Percentiles rank a stretch among this genome's conserved stretches.
Evolutionary conservation across 2,888 invertebrate species (phyloP).

Genomic region (Epistrophella euchroma): DNA sequence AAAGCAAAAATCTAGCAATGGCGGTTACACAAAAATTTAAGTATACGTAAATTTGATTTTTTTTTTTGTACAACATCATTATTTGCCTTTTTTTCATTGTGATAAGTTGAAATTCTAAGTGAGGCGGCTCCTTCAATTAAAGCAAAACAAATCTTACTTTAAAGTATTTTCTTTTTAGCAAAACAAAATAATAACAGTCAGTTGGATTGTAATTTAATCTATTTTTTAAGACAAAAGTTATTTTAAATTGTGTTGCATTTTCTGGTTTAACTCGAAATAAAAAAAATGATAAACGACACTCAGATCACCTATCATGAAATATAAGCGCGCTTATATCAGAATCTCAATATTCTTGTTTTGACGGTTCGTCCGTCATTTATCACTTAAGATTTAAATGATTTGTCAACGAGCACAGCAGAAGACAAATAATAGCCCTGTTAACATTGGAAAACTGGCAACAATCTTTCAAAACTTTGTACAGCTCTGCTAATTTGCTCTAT

Average conservation of each 20-base stretch:
- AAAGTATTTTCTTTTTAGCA: constrained; percentile 14
- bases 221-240: constrained; percentile 3
- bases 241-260: constrained; percentile 52
- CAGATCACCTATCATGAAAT: too few relatives aligned
- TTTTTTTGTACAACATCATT: not conserved
- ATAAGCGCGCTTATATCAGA: too few relatives aligned
- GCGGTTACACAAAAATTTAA: constrained; percentile 23
- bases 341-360: too few relatives aligned
- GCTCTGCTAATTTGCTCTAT: too few relatives aligned
- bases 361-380: too few relatives aligned
- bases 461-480: too few relatives aligned
- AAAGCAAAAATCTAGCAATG: not conserved
- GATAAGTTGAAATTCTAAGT: constrained; percentile 65
- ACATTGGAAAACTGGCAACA: too few relatives aligned
- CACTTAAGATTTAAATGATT: too few relatives aligned
- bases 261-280: not conserved
- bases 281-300: too few relatives aligned
- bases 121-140: constrained; percentile 60
- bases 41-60: constrained; percentile 17
- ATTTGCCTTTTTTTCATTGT: constrained; percentile 44
- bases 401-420: too few relatives aligned
- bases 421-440: too few relatives aligned
- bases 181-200: not conserved
- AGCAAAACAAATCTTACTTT: constrained; percentile 24
- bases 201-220: constrained; percentile 2